Conservation (phyloP, 2,888 invertebrate genomes). For the Apoderus coryli region DNA sequence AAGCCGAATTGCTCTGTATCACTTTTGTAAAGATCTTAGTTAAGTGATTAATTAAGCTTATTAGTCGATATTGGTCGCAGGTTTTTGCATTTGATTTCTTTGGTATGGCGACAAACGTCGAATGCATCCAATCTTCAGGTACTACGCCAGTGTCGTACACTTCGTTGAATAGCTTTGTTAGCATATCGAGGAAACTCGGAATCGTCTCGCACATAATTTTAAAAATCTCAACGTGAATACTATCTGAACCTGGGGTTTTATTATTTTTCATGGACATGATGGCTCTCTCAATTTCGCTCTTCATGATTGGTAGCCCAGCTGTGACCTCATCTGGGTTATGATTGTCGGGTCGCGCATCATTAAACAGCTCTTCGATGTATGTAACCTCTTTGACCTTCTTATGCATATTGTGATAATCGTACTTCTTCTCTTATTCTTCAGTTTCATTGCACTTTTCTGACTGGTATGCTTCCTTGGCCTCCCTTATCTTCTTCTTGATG, state of each 20-base stretch:
- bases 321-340: background rate
- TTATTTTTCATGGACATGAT: constrained; percentile 3
- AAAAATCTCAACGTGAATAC: constrained; percentile 1
- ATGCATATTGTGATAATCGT: constrained; percentile 1
- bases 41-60: too few species aligned
- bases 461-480: background rate
- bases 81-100: too few species aligned
- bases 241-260: constrained; percentile 2
- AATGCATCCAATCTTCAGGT: too few species aligned
- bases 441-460: background rate
- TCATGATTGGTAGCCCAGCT: constrained; percentile 2
- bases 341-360: constrained; percentile 3
- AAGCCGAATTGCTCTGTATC: too few species aligned
- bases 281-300: constrained; percentile 1
- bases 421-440: background rate
- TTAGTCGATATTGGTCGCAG: too few species aligned
- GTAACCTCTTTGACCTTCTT: background rate
- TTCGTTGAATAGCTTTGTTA: constrained; percentile 3
- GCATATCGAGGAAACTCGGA: background rate
- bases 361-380: constrained; percentile 2
- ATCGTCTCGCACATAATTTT: constrained; percentile 3
- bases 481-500: background rate
- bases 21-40: too few species aligned
- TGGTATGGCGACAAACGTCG: too few species aligned
- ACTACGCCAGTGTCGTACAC: constrained; percentile 1